Percentiles rank a stretch among this genome's conserved stretches.
phyloP scores from a whole-genome alignment of 37 sponge, comb jelly and placozoan species.

The Petrosia ficiformis region DNA sequence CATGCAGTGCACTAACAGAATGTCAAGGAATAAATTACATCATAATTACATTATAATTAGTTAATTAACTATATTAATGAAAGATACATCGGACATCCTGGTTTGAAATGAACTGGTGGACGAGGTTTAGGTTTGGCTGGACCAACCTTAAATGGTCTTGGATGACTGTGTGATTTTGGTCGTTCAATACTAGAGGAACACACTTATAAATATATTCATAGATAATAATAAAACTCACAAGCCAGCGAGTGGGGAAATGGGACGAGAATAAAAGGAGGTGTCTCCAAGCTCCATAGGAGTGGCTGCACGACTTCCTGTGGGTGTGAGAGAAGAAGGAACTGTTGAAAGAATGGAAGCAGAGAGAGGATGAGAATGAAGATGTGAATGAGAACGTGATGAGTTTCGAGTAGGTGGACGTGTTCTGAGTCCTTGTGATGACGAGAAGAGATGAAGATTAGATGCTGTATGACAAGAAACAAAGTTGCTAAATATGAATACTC shows the following conservation, averaged over 20 bases:
- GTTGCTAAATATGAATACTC: background rate
- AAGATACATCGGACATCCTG: conserved; percentile 70
- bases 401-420: conserved; percentile 1
- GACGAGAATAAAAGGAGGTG: no score
- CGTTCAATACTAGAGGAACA: background rate
- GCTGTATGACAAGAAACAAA: background rate
- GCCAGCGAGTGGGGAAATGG: background rate
- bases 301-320: no score
- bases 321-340: background rate
- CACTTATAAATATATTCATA: background rate
- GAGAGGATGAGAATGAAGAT: conserved; percentile 1
- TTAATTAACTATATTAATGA: background rate
- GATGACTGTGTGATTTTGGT: background rate
- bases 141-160: conserved; percentile 31
- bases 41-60: background rate
- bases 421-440: no score
- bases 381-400: conserved; percentile 18
- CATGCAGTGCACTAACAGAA: conserved; percentile 48
- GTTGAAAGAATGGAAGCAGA: background rate
- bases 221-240: background rate
- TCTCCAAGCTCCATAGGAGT: no score
- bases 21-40: background rate
- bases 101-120: background rate
- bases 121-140: conserved; percentile 19
- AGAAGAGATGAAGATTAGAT: conserved; percentile 1